phyloP scores from a whole-genome alignment of 2,888 invertebrate genomes.

The Tupiocoris notatus region DNA sequence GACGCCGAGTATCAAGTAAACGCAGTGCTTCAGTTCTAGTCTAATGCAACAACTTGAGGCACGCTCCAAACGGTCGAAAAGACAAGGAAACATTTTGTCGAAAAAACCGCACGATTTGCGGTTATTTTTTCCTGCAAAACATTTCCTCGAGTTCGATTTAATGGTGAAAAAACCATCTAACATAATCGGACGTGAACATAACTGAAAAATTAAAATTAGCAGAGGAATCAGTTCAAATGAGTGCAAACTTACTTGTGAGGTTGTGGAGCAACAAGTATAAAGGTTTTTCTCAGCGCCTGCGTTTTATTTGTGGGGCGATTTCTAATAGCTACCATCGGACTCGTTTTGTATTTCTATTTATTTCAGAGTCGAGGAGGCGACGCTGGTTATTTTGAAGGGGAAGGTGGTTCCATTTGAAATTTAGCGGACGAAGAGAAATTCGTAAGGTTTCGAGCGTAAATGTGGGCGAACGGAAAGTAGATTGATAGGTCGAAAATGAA shows the following conservation, averaged over 20 bases:
- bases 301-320: conserved; percentile 15
- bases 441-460: no score
- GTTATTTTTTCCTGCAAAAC: background rate
- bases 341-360: no score
- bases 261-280: conserved; percentile 18
- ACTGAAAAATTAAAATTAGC: background rate
- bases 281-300: conserved; percentile 37
- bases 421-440: no score
- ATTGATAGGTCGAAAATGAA: no score
- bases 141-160: background rate
- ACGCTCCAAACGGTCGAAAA: no score
- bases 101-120: background rate
- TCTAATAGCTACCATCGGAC: no score
- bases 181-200: background rate
- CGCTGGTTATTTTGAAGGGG: no score
- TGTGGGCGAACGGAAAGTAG: no score
- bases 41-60: background rate
- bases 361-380: no score
- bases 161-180: conserved; percentile 33
- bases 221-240: conserved; percentile 20
- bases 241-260: conserved; percentile 45
- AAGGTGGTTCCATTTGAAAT: no score
- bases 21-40: background rate
- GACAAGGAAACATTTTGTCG: background rate
- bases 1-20: no score